phyloP scores from a whole-genome alignment of 2,113 vertebrate species.

The Rhagologus leucostigma region DNA sequence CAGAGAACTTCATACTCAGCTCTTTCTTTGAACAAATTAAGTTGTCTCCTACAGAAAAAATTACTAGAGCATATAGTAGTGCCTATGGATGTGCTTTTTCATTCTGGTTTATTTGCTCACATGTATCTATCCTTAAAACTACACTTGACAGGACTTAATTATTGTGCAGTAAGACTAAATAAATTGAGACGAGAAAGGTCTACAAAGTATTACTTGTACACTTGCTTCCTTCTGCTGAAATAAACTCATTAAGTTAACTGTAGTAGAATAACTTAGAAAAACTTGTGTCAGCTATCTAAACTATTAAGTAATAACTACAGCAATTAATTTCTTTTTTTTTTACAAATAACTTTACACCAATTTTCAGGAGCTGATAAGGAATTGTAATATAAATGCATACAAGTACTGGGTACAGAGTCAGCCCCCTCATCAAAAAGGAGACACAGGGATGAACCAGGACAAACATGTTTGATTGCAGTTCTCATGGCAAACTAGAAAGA shows the following conservation, averaged over 20 bases:
- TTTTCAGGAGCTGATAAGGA: neutral
- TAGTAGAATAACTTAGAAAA: neutral
- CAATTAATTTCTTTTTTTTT: neutral
- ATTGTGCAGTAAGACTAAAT: neutral
- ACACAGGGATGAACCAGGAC: neutral
- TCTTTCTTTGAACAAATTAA: neutral
- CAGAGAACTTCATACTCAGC: neutral
- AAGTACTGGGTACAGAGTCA: neutral
- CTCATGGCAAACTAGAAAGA: neutral
- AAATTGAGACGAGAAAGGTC: neutral
- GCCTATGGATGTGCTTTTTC: neutral
- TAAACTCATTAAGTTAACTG: neutral
- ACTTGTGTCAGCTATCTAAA: neutral
- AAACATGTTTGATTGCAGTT: neutral
- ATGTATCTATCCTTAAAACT: neutral
- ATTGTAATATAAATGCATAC: neutral
- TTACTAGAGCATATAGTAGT: neutral
- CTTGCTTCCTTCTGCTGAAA: neutral
- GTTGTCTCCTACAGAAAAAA: neutral
- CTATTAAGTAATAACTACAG: neutral
- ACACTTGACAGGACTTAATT: neutral
- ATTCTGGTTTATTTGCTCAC: neutral
- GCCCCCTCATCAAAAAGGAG: neutral
- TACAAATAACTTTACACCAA: neutral
- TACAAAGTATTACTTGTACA: neutral